Percentiles rank a stretch among this genome's conserved stretches.
Conservation (phyloP, 1,140 invertebrate genomes). For the Microvelia longipes region DNA sequence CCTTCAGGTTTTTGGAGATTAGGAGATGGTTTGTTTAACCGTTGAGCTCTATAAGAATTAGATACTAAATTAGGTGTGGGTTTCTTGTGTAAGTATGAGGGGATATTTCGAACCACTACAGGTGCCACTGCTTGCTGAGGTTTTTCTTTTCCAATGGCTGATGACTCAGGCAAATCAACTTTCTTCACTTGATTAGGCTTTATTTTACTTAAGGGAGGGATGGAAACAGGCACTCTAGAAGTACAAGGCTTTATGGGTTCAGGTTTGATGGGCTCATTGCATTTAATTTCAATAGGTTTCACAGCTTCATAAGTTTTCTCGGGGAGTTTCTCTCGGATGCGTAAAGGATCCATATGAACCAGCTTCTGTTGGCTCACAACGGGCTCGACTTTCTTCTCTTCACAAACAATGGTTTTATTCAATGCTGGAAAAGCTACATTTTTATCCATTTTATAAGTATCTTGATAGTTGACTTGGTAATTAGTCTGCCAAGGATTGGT, state of each 20-base stretch:
- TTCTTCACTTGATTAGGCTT: slow-evolving; percentile 10
- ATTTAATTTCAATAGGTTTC: background rate
- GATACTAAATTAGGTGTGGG: background rate
- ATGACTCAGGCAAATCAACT: slow-evolving; percentile 12
- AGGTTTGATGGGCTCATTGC: background rate
- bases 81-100: background rate
- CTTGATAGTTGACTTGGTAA: slow-evolving; percentile 15
- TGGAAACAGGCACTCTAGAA: background rate
- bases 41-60: background rate
- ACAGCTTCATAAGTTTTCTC: too few relatives aligned
- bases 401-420: slow-evolving; percentile 8
- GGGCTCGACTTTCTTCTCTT: slow-evolving; percentile 15
- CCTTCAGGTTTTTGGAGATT: background rate
- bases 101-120: slow-evolving; percentile 13
- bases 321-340: background rate
- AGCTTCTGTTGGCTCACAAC: slow-evolving; percentile 11
- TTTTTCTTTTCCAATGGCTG: slow-evolving; percentile 13
- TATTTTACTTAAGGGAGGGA: background rate
- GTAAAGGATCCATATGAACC: slow-evolving; percentile 8
- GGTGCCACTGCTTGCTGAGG: slow-evolving; percentile 16
- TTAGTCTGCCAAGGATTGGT: slow-evolving; percentile 13
- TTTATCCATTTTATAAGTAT: slow-evolving; percentile 11
- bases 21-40: background rate
- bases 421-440: slow-evolving; percentile 15
- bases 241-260: background rate